phyloP scores from a whole-genome alignment of 2,888 invertebrate genomes.

The Melinaea menophilus region DNA sequence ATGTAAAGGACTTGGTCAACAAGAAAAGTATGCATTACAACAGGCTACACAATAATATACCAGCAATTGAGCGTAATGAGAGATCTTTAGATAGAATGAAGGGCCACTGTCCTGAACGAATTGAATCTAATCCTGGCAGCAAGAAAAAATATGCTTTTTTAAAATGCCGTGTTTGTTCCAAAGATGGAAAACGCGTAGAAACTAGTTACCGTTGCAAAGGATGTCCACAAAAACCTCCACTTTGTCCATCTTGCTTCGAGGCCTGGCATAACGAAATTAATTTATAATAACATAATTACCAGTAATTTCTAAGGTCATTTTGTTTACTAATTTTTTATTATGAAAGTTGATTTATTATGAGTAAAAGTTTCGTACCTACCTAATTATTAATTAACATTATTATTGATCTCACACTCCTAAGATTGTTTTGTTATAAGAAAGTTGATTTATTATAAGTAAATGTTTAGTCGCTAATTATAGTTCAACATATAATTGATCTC shows the following conservation, averaged over 20 bases:
- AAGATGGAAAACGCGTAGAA: constrained; percentile 27
- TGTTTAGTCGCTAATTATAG: neutral
- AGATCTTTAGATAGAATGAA: constrained; percentile 19
- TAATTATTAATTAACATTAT: too few species aligned
- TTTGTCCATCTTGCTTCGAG: constrained; percentile 17
- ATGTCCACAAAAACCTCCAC: constrained; percentile 28
- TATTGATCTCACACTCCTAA: too few species aligned
- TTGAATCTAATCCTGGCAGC: constrained; percentile 18
- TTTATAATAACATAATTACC: too few species aligned
- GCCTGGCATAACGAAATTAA: too few species aligned
- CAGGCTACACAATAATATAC: constrained; percentile 20
- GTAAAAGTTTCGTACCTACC: too few species aligned
- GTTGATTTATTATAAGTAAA: too few species aligned
- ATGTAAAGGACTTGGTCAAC: constrained; percentile 24
- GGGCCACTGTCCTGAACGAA: constrained; percentile 32
- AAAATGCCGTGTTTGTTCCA: constrained; percentile 32
- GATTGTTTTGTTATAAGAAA: too few species aligned
- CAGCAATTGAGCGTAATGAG: constrained; percentile 18
- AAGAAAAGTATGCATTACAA: constrained; percentile 20
- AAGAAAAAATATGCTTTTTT: constrained; percentile 28
- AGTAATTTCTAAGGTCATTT: too few species aligned
- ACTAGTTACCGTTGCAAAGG: constrained; percentile 32
- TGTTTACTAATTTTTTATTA: too few species aligned
- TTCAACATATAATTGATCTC: too few species aligned
- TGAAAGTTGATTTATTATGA: too few species aligned